Base-by-base conservation (phyloP, 2,888 invertebrate genomes). In the Platycnemis pennipes region DNA sequence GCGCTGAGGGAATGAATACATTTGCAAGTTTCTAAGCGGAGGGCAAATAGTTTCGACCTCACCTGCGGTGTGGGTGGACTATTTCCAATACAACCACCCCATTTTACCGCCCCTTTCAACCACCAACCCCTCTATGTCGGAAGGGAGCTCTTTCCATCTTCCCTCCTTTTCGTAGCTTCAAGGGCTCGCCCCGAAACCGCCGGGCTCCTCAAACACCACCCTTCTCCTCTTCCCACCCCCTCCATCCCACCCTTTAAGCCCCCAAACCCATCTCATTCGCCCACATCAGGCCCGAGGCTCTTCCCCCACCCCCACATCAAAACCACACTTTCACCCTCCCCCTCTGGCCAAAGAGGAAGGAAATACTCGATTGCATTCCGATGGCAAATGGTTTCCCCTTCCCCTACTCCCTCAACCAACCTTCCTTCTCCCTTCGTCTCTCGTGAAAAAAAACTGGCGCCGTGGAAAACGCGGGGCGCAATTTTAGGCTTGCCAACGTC, bases 321-420 rank as follows among this genome's bases (percentile, higher is more conserved):
- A 88, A 13, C 88, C 88, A 88, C 26, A 11, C 46, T 49, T 49
- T 46, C 53, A 63, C 63, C 53, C 49, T 37, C 31, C 53, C 56
- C 53, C 89, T 19, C 88, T 11, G 8, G 46, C 49, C 46, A 13
- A 88, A 31, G 49, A 49, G 88, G 49, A 42, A 49, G 53, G 53
- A 89, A 56, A 49, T 53, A 56, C 42, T 89, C 89, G 89, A 89
- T 89, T 16, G 89, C 89, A 89, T 89, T 89, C 89, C 89, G 42
- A 56, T 89, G 56, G 37, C 56, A 49, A 89, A 56, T 37, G 89
- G 37, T 89, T 37, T 89, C 37, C 88, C 2, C 45, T 46, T 26
- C 77, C 31, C 77, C 31, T 8, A 31, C 86, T 42, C 86, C 44
- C 37, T 26, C 42, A 0, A 42, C 22, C 86, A 2, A 22, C 22